phyloP scores from a whole-genome alignment of 2,113 vertebrate genomes.

The Vireo altiloquus region DNA sequence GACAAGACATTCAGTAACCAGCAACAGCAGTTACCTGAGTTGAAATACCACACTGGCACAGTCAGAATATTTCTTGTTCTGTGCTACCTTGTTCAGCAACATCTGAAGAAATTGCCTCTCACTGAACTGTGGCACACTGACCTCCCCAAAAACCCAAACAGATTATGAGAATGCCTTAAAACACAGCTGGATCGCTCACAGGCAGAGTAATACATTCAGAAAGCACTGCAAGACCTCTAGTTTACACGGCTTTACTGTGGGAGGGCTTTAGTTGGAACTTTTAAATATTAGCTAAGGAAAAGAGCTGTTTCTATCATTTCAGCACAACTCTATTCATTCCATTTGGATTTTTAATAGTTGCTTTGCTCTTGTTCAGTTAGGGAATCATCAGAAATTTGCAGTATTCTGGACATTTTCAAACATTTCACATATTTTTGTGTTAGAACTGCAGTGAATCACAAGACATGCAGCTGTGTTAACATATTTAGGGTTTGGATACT shows the following conservation, averaged over 20 bases:
- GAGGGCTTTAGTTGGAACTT: background rate
- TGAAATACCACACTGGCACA: background rate
- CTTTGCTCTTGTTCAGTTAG: background rate
- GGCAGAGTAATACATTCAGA: background rate
- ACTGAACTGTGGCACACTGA: background rate
- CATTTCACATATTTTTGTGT: background rate
- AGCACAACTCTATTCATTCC: background rate
- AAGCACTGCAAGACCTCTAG: background rate
- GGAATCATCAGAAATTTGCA: background rate
- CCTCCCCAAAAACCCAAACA: background rate
- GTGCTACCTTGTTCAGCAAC: background rate
- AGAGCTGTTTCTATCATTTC: background rate
- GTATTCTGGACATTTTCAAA: slow-evolving; percentile 7
- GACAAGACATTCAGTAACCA: background rate
- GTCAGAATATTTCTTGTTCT: background rate
- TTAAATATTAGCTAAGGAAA: background rate
- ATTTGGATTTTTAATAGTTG: background rate
- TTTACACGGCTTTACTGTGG: background rate
- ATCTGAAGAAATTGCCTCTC: background rate
- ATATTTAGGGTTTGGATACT: slow-evolving; percentile 35
- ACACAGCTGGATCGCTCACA: background rate
- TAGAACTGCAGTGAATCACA: slow-evolving; percentile 11
- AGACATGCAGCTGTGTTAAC: slow-evolving; percentile 45
- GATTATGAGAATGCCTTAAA: background rate
- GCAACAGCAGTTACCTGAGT: background rate